Base-by-base conservation (phyloP, 1,140 invertebrate genomes). In the Drosophila subobscura region DNA sequence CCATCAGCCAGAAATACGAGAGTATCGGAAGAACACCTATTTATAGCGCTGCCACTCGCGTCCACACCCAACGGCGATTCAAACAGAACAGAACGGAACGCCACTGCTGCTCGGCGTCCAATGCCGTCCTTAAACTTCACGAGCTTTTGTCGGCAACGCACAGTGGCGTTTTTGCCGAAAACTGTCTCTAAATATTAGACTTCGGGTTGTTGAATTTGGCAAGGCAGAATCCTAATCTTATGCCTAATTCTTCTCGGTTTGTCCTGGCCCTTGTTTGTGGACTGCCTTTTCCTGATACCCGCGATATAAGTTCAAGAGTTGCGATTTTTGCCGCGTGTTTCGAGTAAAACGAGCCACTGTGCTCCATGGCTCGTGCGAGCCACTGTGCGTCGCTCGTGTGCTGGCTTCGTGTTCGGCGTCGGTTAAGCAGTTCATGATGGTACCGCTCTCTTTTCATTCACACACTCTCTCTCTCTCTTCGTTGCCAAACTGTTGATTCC, bases 401-500 rank as follows among this genome's bases (percentile, higher is more conserved):
- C 53, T 27, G 33, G 22, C 23, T 27, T 46, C 65, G 53, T 49
- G 56, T 54, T 53, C 50, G 71, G 65, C 44, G 77, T 80, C 81
- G 80, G 77, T 12, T 56, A 81, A 77, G 80, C 80, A 85, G 80
- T 77, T 64, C 25, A n/a, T 1, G 6, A n/a, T 1, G 6, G 23
- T 1, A 37, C 33, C 33, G 10, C 20, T 60, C 52, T 46, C 53
- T 72, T 53, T 41, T 3, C 67, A 46, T 42, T 27, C 16, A 20
- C 16, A 20, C 16, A 20, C 16, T 20, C 51, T 27, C 14, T 45
- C 50, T 27, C 27, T 64, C 54, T 58, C 50, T 84, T 52, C 51
- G 52, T 29, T 75, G 78, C 83, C 83, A 86, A 86, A 86, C 81
- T 86, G 81, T 86, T 86, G 81, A 86, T 86, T 86, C 83, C 60